phyloP scores from a whole-genome alignment of 2,797 vertebrate genomes.

The Hippopotamyrus pictus region DNA sequence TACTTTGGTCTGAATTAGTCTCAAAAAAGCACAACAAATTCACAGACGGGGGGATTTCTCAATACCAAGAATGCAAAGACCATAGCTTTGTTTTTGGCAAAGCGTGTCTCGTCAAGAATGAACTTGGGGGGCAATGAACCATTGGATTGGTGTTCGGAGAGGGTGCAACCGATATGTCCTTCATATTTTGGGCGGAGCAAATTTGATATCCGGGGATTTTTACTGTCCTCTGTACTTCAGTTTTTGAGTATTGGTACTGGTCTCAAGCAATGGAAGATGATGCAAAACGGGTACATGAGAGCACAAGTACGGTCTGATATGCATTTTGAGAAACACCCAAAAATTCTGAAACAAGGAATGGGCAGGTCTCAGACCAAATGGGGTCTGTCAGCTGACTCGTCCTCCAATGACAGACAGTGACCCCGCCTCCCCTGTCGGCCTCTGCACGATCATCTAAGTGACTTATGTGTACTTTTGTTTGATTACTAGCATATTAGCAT shows the following conservation, averaged over 20 bases:
- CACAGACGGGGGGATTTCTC: neutral
- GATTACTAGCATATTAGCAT: neutral
- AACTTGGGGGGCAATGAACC: neutral
- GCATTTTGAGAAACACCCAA: neutral
- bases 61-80: neutral
- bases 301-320: neutral
- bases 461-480: neutral
- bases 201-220: neutral
- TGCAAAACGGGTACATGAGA: neutral
- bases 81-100: neutral
- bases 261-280: neutral
- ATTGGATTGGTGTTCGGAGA: neutral
- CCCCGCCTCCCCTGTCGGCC: neutral
- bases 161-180: neutral
- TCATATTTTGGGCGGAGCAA: neutral
- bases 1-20: neutral
- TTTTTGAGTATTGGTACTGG: neutral
- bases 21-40: neutral
- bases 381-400: neutral
- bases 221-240: neutral
- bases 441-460: neutral
- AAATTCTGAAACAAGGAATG: neutral
- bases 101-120: neutral
- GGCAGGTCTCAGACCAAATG: neutral
- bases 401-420: neutral